phyloP scores from a whole-genome alignment of 2,113 vertebrate genomes.

The Rhinopithecus roxellana region DNA sequence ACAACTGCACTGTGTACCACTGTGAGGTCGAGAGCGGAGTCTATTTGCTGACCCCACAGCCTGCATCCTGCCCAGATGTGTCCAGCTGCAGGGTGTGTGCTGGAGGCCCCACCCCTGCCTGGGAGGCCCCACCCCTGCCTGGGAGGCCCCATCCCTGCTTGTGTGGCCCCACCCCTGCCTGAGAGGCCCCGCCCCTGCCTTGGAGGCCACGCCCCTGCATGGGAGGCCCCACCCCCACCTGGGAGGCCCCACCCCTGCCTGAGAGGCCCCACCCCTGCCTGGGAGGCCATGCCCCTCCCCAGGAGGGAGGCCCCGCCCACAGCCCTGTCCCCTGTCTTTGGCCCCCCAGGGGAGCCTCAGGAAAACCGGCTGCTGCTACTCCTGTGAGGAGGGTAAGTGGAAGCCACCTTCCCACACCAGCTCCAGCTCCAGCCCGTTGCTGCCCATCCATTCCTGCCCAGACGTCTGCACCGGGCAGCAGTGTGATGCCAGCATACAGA shows the following conservation, averaged over 20 bases:
- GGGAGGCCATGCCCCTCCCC: neutral
- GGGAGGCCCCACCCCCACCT: too few species aligned
- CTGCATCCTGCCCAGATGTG: neutral
- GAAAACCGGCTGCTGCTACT: constrained; percentile 64
- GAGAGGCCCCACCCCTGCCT: neutral
- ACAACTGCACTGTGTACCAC: constrained; percentile 87
- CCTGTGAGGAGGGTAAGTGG: constrained; percentile 59
- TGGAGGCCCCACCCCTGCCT: neutral
- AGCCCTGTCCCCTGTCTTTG: accelerated
- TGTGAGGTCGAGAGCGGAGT: constrained; percentile 82
- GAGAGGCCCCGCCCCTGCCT: too few species aligned
- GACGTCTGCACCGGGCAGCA: neutral
- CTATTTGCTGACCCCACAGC: constrained; percentile 62
- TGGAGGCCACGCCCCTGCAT: accelerated
- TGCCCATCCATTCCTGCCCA: neutral
- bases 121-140: too few species aligned
- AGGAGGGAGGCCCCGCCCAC: neutral
- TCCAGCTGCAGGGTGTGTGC: constrained; percentile 54
- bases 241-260: neutral
- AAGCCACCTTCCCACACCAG: neutral
- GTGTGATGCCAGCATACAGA: neutral
- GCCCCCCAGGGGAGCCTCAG: constrained; percentile 57
- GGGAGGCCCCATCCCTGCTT: too few species aligned
- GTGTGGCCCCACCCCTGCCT: accelerated
- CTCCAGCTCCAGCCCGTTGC: neutral